phyloP scores from a whole-genome alignment of 2,797 vertebrate species.

The Carcharodon carcharias region DNA sequence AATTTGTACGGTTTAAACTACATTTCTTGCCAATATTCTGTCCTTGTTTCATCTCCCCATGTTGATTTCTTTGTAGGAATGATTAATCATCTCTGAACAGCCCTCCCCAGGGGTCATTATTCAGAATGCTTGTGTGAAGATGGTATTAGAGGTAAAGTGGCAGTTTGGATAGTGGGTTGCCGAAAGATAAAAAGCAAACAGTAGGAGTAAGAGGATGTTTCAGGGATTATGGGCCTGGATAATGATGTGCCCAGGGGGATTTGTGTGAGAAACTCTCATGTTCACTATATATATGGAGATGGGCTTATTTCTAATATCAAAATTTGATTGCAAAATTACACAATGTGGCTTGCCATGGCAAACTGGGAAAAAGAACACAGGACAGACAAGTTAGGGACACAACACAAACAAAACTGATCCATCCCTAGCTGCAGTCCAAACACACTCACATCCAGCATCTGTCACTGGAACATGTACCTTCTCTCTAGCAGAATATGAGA shows the following conservation, averaged over 20 bases:
- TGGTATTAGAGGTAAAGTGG: background rate
- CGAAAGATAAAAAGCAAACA: background rate
- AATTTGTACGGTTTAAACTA: background rate
- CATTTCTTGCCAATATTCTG: background rate
- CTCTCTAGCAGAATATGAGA: too few species aligned
- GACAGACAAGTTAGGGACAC: background rate
- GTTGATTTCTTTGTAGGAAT: background rate
- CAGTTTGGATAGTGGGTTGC: background rate
- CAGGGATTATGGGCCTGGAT: background rate
- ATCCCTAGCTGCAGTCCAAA: too few species aligned
- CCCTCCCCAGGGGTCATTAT: background rate
- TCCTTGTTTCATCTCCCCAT: background rate
- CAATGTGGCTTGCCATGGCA: background rate
- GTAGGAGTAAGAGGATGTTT: background rate
- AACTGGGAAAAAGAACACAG: background rate
- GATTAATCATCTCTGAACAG: background rate
- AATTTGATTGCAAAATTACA: background rate
- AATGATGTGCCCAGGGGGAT: background rate
- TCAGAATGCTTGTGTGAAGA: background rate
- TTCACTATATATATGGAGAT: background rate
- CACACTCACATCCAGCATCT: background rate
- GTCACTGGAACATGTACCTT: background rate
- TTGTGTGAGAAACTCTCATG: background rate
- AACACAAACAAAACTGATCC: background rate
- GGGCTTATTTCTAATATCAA: background rate